These are phyloP conservation scores for Acrobeloides nanus DNA, from an alignment of 2,888 invertebrate genomes.

Conservation along the genomic window DNA sequence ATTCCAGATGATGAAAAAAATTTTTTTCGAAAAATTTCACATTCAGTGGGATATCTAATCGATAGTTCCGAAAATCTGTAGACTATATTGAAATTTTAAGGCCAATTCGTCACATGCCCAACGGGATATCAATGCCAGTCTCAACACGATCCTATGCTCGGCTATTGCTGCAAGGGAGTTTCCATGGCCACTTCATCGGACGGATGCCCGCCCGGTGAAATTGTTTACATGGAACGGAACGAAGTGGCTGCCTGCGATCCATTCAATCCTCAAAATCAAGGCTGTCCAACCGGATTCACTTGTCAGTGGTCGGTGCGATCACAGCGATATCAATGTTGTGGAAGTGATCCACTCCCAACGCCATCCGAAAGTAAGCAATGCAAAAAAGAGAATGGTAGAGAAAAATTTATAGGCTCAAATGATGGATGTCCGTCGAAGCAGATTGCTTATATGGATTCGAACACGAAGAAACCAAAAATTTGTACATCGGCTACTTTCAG, in stretches of 20 bases:
- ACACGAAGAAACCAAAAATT: slow-evolving; percentile 19
- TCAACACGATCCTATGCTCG: slow-evolving; percentile 22
- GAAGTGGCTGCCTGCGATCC: slow-evolving; percentile 46
- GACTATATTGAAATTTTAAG: too few species aligned
- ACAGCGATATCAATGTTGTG: slow-evolving; percentile 48
- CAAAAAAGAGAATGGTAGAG: background rate
- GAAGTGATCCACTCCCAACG: slow-evolving; percentile 43
- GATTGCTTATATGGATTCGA: slow-evolving; percentile 30
- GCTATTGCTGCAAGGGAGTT: slow-evolving; percentile 43
- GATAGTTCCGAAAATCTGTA: slow-evolving; percentile 45
- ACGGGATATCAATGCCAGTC: slow-evolving; percentile 36
- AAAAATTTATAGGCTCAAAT: slow-evolving; percentile 19
- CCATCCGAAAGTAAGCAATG: slow-evolving; percentile 11
- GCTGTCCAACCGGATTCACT: slow-evolving; percentile 31
- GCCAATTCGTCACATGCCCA: slow-evolving; percentile 42
- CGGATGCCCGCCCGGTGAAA: slow-evolving; percentile 46
- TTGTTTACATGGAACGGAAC: slow-evolving; percentile 35
- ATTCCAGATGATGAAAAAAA: too few species aligned
- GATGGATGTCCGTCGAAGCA: slow-evolving; percentile 40
- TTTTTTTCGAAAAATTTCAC: too few species aligned
- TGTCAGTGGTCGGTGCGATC: slow-evolving; percentile 43
- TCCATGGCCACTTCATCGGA: slow-evolving; percentile 15
- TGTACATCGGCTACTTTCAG: slow-evolving; percentile 27
- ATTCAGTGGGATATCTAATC: too few species aligned
- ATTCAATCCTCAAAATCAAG: slow-evolving; percentile 42